A percentile compares a stretch with the other conserved stretches of the same genome.
phyloP scores from a whole-genome alignment of 2,113 vertebrate species.

The Elgaria multicarinata region DNA sequence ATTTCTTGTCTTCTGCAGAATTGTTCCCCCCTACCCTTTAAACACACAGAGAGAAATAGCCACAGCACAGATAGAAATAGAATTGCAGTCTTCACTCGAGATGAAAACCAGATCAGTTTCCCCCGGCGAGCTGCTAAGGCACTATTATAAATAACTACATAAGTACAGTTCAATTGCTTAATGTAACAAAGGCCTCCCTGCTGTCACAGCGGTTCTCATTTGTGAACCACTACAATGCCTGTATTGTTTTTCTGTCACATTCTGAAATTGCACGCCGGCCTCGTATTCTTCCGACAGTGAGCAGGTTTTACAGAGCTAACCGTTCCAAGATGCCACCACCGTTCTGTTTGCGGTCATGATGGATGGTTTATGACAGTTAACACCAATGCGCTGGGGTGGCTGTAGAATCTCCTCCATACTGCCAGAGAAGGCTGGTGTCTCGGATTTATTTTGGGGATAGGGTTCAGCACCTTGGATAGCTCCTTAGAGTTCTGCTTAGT shows the following conservation, averaged over 20 bases:
- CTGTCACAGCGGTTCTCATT: background rate
- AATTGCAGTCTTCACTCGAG: background rate
- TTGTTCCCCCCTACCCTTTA: background rate
- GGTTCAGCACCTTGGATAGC: too few relatives aligned
- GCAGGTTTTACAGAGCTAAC: background rate
- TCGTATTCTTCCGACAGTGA: background rate
- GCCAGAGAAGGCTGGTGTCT: too few relatives aligned
- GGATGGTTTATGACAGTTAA: background rate
- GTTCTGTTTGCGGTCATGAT: background rate
- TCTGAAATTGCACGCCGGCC: background rate
- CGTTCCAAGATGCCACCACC: background rate
- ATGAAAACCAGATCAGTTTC: background rate
- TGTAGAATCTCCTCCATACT: too few relatives aligned
- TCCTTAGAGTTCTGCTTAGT: too few relatives aligned
- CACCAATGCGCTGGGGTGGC: too few relatives aligned
- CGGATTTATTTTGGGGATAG: too few relatives aligned
- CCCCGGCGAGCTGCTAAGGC: background rate
- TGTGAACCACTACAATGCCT: background rate
- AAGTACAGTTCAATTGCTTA: background rate
- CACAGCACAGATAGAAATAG: background rate
- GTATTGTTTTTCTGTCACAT: background rate
- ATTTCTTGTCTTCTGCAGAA: background rate
- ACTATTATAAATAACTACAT: slow-evolving; percentile 21
- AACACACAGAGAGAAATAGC: background rate
- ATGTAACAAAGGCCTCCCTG: background rate